Percentiles rank a stretch among this genome's conserved stretches.
Conservation (phyloP, 2,113 vertebrate species). For the Ahaetulla prasina region DNA sequence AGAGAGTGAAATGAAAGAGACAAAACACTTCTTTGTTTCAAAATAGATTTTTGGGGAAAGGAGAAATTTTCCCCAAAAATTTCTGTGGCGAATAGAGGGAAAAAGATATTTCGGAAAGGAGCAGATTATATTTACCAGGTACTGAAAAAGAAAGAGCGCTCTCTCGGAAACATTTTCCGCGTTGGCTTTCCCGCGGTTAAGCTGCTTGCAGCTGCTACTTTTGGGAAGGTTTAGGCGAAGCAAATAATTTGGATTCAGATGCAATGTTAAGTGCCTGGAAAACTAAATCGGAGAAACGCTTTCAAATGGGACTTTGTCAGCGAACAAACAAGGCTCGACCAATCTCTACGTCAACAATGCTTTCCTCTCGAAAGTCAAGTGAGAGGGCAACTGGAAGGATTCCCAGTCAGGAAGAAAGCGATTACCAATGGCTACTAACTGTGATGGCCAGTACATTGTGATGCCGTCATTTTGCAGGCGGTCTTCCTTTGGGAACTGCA, state of each 20-base stretch:
- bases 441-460: background rate
- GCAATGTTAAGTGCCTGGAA: background rate
- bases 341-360: background rate
- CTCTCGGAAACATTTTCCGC: background rate
- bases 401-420: background rate
- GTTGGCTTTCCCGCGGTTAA: background rate
- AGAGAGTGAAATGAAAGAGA: accelerated
- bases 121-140: background rate
- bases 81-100: background rate
- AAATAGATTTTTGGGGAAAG: background rate
- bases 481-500: no score
- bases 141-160: background rate
- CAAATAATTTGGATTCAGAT: background rate
- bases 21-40: background rate
- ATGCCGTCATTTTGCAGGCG: no score
- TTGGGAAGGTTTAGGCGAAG: background rate
- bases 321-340: background rate
- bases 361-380: background rate
- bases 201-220: slow-evolving; percentile 19
- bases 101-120: slow-evolving; percentile 15
- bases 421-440: background rate
- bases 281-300: background rate
- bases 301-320: background rate
- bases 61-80: background rate
- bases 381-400: background rate